phyloP scores from a whole-genome alignment of 2,797 vertebrate genomes.

The Sandelia bainsii region DNA sequence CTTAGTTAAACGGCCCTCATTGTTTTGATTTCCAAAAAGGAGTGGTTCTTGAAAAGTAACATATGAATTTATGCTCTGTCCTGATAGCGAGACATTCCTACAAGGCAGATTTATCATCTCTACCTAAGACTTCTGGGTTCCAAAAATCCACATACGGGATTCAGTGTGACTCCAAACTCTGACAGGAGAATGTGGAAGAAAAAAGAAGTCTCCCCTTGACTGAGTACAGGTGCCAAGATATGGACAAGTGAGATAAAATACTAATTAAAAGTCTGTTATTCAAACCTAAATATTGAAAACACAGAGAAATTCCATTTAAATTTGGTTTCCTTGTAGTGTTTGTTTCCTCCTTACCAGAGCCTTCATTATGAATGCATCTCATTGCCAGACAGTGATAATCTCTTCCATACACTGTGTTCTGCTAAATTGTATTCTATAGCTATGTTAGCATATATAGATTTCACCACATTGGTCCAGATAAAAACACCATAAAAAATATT shows the following conservation, averaged over 20 bases:
- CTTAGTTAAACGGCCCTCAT: slow-evolving; percentile 19
- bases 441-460: background rate
- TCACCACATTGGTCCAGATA: background rate
- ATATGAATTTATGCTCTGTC: slow-evolving; percentile 64
- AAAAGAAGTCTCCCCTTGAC: slow-evolving; percentile 19
- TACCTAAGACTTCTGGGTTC: slow-evolving; percentile 61
- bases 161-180: slow-evolving; percentile 41
- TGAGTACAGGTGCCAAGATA: slow-evolving; percentile 13
- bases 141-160: slow-evolving; percentile 62
- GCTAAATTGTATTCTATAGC: background rate
- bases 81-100: slow-evolving; percentile 73
- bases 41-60: slow-evolving; percentile 59
- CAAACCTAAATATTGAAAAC: slow-evolving; percentile 21
- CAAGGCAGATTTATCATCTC: slow-evolving; percentile 76
- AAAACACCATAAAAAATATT: background rate
- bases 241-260: slow-evolving; percentile 11
- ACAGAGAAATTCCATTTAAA: background rate
- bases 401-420: slow-evolving; percentile 11
- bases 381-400: slow-evolving; percentile 24
- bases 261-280: slow-evolving; percentile 6
- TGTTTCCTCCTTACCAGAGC: slow-evolving; percentile 9
- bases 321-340: background rate
- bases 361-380: slow-evolving; percentile 45
- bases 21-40: slow-evolving; percentile 48
- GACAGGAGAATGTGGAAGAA: slow-evolving; percentile 37